phyloP scores from a whole-genome alignment of 2,797 vertebrate species.

The Sciaenops ocellatus region DNA sequence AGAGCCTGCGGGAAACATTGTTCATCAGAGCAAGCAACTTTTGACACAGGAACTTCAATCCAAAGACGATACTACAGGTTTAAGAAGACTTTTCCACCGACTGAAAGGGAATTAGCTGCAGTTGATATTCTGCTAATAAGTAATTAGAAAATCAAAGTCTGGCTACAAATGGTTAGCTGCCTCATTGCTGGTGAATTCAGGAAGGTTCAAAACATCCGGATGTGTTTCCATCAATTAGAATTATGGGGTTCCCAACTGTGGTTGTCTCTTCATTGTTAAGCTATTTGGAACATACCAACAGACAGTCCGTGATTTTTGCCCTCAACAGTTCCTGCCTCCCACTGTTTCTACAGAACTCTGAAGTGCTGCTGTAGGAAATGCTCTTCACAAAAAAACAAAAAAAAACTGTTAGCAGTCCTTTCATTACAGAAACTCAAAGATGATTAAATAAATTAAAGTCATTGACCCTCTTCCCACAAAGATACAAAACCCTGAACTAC shows the following conservation, averaged over 20 bases:
- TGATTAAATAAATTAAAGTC: neutral
- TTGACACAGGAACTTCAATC: neutral
- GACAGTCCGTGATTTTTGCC: neutral
- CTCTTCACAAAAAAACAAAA: neutral
- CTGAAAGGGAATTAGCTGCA: neutral
- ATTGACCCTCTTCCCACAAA: too few relatives aligned
- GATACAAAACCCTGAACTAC: neutral
- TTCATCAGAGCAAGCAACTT: neutral
- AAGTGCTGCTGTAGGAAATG: neutral
- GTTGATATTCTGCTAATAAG: neutral
- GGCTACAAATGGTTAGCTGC: neutral
- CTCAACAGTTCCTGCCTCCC: neutral
- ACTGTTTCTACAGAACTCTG: neutral
- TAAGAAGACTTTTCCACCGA: neutral
- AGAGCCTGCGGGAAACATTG: neutral
- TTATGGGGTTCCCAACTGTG: neutral
- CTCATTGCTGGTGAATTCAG: constrained; percentile 9
- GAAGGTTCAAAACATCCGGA: neutral
- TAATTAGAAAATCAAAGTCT: neutral
- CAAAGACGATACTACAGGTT: neutral
- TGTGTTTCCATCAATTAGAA: constrained; percentile 11
- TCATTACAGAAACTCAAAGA: neutral
- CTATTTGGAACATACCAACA: neutral
- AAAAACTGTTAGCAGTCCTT: neutral
- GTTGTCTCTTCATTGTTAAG: neutral